Conservation (phyloP, 1,140 invertebrate species). For the Cecropterus lyciades region DNA sequence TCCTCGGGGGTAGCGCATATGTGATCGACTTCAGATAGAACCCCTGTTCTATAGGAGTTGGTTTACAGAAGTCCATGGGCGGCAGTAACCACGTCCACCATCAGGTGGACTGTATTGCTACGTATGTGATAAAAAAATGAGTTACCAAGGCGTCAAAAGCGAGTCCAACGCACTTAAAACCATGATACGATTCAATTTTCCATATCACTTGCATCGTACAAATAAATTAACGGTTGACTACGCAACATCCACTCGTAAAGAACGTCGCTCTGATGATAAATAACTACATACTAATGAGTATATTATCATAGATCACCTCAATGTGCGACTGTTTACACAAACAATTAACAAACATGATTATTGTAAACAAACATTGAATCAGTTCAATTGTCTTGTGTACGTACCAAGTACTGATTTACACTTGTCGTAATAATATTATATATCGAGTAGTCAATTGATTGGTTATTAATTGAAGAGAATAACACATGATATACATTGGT, state of each 20-base stretch:
- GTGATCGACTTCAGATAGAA: no score
- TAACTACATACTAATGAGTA: background rate
- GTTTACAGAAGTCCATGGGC: no score
- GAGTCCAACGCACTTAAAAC: slow-evolving; percentile 41
- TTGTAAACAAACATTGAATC: slow-evolving; percentile 25
- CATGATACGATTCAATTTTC: slow-evolving; percentile 32
- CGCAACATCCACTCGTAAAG: background rate
- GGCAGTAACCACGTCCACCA: no score
- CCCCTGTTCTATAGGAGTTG: no score
- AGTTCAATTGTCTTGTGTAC: slow-evolving; percentile 1
- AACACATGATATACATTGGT: no score
- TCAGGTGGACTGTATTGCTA: no score
- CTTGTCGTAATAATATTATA: background rate
- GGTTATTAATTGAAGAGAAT: no score
- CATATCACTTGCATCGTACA: slow-evolving; percentile 34
- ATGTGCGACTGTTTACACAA: slow-evolving; percentile 30
- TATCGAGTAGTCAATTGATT: background rate
- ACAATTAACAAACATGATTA: slow-evolving; percentile 28
- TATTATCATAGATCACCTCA: slow-evolving; percentile 19
- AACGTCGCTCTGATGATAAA: slow-evolving; percentile 7
- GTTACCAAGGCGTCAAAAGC: slow-evolving; percentile 43
- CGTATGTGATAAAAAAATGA: no score
- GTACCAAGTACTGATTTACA: background rate
- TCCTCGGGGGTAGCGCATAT: no score
- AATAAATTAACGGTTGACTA: background rate